Base-by-base conservation (phyloP, 2,797 vertebrate species). In the Malacoraja senta region DNA sequence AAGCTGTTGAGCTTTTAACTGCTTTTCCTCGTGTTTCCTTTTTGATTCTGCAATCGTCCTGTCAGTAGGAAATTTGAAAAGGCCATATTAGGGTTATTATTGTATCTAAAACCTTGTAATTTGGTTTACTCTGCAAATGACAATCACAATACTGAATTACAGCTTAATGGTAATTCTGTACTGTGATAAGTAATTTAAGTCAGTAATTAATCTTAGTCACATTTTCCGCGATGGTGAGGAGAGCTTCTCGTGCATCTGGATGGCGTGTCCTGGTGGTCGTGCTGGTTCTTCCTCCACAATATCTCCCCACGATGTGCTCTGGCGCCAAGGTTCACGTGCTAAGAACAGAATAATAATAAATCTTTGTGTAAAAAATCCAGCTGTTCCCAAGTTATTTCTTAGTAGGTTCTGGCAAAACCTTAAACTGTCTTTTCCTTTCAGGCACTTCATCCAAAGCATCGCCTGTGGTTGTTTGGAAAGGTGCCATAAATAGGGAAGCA, bases 11-110 rank as follows among this genome's bases (percentile, higher is more conserved):
- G 99, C 99, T 96, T 99, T 99, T 95, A 99, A 98, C 96, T 99
- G 99, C 94, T 99, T 99, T 96, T 99, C 99, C 96, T 99, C 99
- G 26, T 99, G 98, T 95, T 99, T 99, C 97, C 98, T 99, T 96
- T 99, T 99, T 26, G 99, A 99, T 96, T 99, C 99, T 8, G 99
- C 99, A 94, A 99, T 99, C 94, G 99, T 99, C 95, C 99, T 99
- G 96, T 95, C 94, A 95, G 96, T 32, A 96, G 94, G 96, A 94
- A 94, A 86, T 90, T 77, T 88, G 15, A 44, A 53, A 80, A 63
- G 1, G n/a, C 8, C n/a, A 8, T 3, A 2, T 78, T 32, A 35
- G 74, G 74, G 24, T 92, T 76, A 74, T 24, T 12, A 38, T 38
- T 13, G 35, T 6, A 63, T 15, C n/a, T 24, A 91, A 72, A 74